A percentile compares a stretch with the other conserved stretches of the same genome.
Conservation (phyloP, 2,888 invertebrate genomes). For the Tenthredo notha region DNA sequence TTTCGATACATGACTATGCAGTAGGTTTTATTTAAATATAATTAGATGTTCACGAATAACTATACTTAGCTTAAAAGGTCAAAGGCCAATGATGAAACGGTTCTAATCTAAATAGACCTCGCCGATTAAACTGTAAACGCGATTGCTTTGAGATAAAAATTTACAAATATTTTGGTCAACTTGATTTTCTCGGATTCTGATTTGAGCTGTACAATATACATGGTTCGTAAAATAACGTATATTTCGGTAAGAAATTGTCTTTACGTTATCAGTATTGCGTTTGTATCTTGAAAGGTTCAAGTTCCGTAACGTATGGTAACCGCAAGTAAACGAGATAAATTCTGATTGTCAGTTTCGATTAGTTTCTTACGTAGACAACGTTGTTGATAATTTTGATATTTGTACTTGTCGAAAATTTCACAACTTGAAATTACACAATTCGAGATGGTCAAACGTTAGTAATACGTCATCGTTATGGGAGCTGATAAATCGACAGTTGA, state of each 20-base stretch:
- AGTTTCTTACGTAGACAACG: too few relatives aligned
- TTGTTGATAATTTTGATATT: too few relatives aligned
- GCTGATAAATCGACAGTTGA: neutral
- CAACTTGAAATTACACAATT: neutral
- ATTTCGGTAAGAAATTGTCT: neutral
- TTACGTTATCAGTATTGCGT: neutral
- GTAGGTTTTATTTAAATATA: neutral
- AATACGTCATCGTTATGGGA: neutral
- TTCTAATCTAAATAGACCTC: neutral
- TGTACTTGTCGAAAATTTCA: neutral
- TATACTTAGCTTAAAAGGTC: constrained; percentile 6
- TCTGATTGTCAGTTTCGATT: neutral
- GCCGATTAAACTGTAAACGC: neutral
- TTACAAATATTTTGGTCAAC: neutral
- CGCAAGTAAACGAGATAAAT: neutral
- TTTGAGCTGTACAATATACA: neutral
- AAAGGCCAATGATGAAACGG: constrained; percentile 1
- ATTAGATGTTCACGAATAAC: neutral
- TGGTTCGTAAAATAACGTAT: neutral
- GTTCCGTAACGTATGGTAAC: neutral
- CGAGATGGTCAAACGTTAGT: neutral
- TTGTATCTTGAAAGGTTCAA: neutral
- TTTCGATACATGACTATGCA: neutral
- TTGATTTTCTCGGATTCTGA: neutral
- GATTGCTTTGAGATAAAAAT: neutral